Evolutionary conservation across 1,140 invertebrate genomes (phyloP).

Genomic region (Caenorhabditis inopinata): DNA sequence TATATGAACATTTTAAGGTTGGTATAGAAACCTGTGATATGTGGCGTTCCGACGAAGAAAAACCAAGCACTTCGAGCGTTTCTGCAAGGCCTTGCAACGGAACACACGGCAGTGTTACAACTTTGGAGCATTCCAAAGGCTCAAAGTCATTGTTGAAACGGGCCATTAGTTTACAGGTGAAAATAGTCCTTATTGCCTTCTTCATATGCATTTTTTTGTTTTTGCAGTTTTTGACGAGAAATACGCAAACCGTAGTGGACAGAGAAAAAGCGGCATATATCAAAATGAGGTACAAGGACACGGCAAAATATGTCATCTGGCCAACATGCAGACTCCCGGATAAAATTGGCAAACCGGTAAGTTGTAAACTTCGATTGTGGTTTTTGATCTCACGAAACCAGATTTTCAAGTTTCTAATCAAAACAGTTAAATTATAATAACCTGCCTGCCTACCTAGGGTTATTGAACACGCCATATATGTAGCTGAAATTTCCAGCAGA

Average conservation of each 20-base stretch:
- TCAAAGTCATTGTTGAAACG: conserved; percentile 12
- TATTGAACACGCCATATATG: no score
- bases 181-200: neutral
- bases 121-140: neutral
- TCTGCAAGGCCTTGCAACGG: neutral
- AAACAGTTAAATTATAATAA: no score
- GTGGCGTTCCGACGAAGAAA: conserved; percentile 2
- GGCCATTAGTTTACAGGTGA: conserved; percentile 19
- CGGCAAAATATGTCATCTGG: conserved; percentile 43
- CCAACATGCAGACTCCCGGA: conserved; percentile 20
- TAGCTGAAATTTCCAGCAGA: no score
- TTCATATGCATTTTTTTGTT: neutral
- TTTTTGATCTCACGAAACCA: no score
- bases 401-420: no score
- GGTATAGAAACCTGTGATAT: conserved; percentile 11
- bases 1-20: neutral
- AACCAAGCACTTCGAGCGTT: neutral
- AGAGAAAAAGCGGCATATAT: conserved; percentile 26
- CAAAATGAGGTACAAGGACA: conserved; percentile 42
- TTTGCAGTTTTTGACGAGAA: neutral
- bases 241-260: neutral
- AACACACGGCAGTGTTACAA: neutral
- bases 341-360: neutral
- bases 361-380: no score
- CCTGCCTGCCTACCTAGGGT: no score